Conservation (phyloP, 2,797 vertebrate genomes). For the Pempheris klunzingeri region DNA sequence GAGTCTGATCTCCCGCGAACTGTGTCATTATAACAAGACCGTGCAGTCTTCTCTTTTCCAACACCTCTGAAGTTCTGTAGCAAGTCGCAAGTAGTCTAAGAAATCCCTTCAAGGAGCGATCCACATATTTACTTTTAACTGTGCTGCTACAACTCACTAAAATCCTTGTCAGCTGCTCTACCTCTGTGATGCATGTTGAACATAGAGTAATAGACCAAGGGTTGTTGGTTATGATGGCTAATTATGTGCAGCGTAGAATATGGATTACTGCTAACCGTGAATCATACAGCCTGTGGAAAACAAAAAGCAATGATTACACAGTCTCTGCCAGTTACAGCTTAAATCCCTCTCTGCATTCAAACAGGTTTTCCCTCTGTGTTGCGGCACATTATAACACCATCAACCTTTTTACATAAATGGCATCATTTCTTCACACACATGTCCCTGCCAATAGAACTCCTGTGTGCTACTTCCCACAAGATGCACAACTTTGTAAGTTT, state of each 20-base stretch:
- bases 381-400: constrained; percentile 38
- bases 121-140: constrained; percentile 63
- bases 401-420: constrained; percentile 23
- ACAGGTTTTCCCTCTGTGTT: constrained; percentile 39
- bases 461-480: constrained; percentile 18
- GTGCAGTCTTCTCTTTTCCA: constrained; percentile 46
- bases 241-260: constrained; percentile 60
- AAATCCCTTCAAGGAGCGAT: constrained; percentile 53
- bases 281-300: constrained; percentile 35
- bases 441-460: constrained; percentile 17
- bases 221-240: constrained; percentile 60
- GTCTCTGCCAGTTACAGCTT: constrained; percentile 28
- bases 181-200: constrained; percentile 54
- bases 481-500: constrained; percentile 7
- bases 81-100: constrained; percentile 43
- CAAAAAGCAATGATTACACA: constrained; percentile 35
- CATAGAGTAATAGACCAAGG: constrained; percentile 45
- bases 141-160: constrained; percentile 34
- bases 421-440: constrained; percentile 14
- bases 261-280: constrained; percentile 41
- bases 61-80: constrained; percentile 61
- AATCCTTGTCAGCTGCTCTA: constrained; percentile 40
- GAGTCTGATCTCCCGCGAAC: constrained; percentile 52
- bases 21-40: constrained; percentile 61
- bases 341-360: constrained; percentile 33